Conservation (phyloP, 2,888 invertebrate species). For the Pachydiplax longipennis region DNA sequence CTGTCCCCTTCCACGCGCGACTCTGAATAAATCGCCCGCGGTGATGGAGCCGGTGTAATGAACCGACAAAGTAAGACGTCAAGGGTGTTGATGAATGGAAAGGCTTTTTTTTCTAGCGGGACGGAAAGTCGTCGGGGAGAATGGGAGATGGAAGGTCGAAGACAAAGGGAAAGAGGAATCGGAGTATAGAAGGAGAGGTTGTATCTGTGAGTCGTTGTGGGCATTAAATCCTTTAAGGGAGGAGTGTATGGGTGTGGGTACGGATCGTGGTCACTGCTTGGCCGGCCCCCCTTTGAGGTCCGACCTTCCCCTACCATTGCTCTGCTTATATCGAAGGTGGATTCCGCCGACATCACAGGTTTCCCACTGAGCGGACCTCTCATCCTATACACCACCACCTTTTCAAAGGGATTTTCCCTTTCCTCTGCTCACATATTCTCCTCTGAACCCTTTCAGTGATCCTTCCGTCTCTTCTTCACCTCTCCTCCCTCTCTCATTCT, state of each 20-base stretch:
- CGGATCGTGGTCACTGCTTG: background rate
- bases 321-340: constrained; percentile 19
- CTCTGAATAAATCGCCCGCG: constrained; percentile 32
- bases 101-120: background rate
- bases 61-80: constrained; percentile 43
- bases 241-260: background rate
- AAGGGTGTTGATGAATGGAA: constrained; percentile 36
- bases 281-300: constrained; percentile 41
- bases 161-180: background rate
- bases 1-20: background rate
- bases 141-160: background rate
- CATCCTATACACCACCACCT: constrained; percentile 1
- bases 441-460: background rate
- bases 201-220: background rate
- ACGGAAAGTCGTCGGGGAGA: background rate
- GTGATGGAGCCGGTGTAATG: constrained; percentile 14
- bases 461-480: background rate
- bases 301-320: background rate
- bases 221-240: constrained; percentile 27
- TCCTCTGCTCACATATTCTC: background rate
- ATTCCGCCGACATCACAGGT: constrained; percentile 34
- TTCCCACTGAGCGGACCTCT: constrained; percentile 27
- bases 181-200: background rate
- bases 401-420: constrained; percentile 1
- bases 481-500: background rate